Conservation (phyloP, 2,888 invertebrate genomes). For the Meiosimyza platycephala region DNA sequence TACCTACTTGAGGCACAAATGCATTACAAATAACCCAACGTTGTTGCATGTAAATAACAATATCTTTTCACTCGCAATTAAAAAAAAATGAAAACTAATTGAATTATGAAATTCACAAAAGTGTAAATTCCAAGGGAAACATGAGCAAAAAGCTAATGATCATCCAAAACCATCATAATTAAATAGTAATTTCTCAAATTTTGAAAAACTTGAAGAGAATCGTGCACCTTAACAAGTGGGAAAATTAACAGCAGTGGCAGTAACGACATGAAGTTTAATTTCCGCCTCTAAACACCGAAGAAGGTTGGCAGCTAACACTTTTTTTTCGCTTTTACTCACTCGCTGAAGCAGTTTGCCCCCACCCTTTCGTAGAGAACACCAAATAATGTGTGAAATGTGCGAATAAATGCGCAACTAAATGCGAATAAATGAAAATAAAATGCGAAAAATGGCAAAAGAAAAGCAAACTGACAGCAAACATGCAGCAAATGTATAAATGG, state of each 20-base stretch:
- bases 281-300: conserved; percentile 3
- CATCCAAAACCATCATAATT: conserved; percentile 14
- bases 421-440: too few species aligned
- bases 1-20: too few species aligned
- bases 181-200: conserved; percentile 28
- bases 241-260: neutral
- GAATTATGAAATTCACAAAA: too few species aligned
- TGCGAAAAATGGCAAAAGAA: neutral
- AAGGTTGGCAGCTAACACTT: neutral
- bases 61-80: too few species aligned
- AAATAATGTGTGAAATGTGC: conserved; percentile 30
- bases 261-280: conserved; percentile 17
- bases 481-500: conserved; percentile 15
- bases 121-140: too few species aligned
- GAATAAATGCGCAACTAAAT: conserved; percentile 11
- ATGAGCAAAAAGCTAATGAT: too few species aligned
- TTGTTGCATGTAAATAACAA: too few species aligned
- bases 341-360: neutral
- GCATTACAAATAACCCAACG: too few species aligned
- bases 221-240: conserved; percentile 13
- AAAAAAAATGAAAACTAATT: too few species aligned
- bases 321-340: neutral
- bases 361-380: neutral
- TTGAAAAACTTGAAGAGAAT: neutral
- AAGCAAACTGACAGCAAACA: conserved; percentile 18